phyloP scores from a whole-genome alignment of 2,113 vertebrate genomes.

The Circaetus gallicus region DNA sequence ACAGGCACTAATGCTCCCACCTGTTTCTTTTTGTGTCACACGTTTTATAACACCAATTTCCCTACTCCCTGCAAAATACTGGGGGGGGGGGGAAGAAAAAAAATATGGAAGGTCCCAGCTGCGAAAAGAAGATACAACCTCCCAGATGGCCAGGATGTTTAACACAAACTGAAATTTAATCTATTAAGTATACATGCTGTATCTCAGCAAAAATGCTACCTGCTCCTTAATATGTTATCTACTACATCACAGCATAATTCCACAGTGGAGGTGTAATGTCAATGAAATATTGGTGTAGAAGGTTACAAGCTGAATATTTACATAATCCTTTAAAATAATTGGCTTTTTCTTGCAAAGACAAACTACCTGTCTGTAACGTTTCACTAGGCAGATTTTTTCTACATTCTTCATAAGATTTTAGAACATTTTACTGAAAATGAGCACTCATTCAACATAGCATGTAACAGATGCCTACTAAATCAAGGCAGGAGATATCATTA shows the following conservation, averaged over 20 bases:
- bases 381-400: not conserved
- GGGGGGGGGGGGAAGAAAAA: no score
- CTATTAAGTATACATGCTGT: not conserved
- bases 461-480: constrained; percentile 32
- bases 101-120: not conserved
- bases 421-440: constrained; percentile 57
- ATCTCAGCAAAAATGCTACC: not conserved
- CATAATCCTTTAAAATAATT: constrained; percentile 66
- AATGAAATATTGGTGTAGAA: not conserved
- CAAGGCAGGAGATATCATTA: constrained; percentile 17
- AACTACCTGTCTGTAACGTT: constrained; percentile 7
- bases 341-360: constrained; percentile 35
- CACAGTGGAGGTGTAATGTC: not conserved
- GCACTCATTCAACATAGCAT: not conserved
- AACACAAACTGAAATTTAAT: constrained; percentile 3
- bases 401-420: not conserved
- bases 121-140: not conserved
- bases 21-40: constrained; percentile 38
- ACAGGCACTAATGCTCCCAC: constrained; percentile 13
- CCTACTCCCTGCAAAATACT: not conserved
- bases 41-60: constrained; percentile 23
- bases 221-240: not conserved
- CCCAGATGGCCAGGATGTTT: not conserved
- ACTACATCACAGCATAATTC: not conserved
- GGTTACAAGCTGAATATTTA: constrained; percentile 44